Evolutionary conservation across 2,888 invertebrate species (phyloP).

Genomic region (Athalia cordata): DNA sequence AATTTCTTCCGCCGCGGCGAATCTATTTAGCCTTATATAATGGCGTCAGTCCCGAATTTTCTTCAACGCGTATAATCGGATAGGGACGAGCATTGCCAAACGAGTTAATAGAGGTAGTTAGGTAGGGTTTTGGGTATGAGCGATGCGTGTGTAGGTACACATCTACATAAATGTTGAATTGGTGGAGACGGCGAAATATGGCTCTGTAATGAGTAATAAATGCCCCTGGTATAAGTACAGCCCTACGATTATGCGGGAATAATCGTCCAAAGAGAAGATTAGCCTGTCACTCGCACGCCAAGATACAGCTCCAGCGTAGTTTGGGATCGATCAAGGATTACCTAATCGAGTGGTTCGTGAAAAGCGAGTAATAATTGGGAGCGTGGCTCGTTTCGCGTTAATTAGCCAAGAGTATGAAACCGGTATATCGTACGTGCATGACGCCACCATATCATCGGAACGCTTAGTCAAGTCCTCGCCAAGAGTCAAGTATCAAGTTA

Average conservation of each 20-base stretch:
- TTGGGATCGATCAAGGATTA: constrained; percentile 11
- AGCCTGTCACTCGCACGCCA: constrained; percentile 6
- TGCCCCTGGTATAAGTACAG: neutral
- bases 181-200: no score
- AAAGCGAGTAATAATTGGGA: constrained; percentile 24
- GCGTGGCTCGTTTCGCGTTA: constrained; percentile 33
- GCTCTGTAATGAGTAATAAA: no score
- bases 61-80: neutral
- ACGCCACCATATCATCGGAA: constrained; percentile 1
- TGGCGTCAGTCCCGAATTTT: constrained; percentile 5
- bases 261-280: constrained; percentile 11
- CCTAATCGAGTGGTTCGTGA: constrained; percentile 18
- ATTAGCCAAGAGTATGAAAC: constrained; percentile 37
- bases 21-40: constrained; percentile 6
- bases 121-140: no score
- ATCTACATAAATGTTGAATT: no score
- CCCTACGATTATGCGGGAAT: neutral
- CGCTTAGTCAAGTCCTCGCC: constrained; percentile 34
- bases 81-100: neutral
- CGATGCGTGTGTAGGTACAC: no score
- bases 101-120: neutral
- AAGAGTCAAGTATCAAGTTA: constrained; percentile 52
- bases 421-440: neutral
- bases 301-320: neutral
- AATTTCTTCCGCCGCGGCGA: constrained; percentile 17